Conservation (phyloP, 2,797 vertebrate genomes). For the Loriculus beryllinus region DNA sequence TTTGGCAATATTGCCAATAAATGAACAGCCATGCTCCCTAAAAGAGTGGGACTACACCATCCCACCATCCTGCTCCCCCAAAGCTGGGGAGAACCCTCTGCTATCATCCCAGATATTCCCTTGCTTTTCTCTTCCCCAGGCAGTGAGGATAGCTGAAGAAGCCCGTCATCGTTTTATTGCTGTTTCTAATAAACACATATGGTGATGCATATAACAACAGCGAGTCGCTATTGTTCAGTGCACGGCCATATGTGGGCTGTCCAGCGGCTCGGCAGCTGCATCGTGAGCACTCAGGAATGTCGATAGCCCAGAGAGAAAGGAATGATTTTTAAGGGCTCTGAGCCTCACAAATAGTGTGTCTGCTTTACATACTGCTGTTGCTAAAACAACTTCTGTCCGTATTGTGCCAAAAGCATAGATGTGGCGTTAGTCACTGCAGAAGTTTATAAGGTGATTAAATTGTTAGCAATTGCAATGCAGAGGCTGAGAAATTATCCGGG, state of each 20-base stretch:
- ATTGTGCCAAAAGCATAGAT: conserved; percentile 23
- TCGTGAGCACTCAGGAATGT: conserved; percentile 43
- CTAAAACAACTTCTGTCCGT: background rate
- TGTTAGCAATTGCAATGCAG: conserved; percentile 23
- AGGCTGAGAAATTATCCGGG: conserved; percentile 10
- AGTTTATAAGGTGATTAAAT: conserved; percentile 58
- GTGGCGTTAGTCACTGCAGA: conserved; percentile 17
- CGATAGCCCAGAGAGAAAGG: conserved; percentile 32
- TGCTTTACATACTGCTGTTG: conserved; percentile 11
- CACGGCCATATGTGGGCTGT: conserved; percentile 35
- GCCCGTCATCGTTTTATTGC: conserved; percentile 52
- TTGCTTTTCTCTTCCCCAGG: conserved; percentile 38
- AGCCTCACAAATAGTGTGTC: conserved; percentile 31
- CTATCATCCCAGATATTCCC: background rate
- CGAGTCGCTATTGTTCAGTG: conserved; percentile 41
- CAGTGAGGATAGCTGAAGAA: conserved; percentile 48
- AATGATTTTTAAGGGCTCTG: conserved; percentile 24
- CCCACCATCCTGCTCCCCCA: background rate
- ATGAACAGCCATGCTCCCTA: background rate
- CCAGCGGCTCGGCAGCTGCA: conserved; percentile 36
- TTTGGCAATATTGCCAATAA: background rate
- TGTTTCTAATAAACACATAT: conserved; percentile 64
- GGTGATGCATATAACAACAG: conserved; percentile 46
- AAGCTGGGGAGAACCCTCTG: background rate
- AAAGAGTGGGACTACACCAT: background rate